phyloP scores from a whole-genome alignment of 2,888 invertebrate genomes.

The Gisinianus flammeolus region DNA sequence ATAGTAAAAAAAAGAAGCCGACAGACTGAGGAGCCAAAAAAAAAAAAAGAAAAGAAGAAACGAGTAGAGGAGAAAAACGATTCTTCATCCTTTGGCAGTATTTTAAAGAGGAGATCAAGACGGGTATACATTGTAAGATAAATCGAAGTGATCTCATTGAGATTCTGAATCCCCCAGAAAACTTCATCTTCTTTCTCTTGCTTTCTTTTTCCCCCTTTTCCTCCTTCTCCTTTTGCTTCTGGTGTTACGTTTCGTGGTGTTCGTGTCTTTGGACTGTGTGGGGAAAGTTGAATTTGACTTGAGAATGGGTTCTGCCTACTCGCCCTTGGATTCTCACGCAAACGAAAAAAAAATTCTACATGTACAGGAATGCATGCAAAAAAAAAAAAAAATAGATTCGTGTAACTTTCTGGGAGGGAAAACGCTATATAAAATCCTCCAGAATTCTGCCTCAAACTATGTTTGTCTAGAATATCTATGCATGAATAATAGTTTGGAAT shows the following conservation, averaged over 20 bases:
- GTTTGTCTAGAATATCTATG: not conserved
- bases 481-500: not conserved
- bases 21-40: not conserved
- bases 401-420: not conserved
- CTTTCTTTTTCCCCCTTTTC: not conserved
- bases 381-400: too few species aligned
- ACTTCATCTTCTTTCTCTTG: conserved; percentile 28
- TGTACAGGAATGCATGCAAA: too few species aligned
- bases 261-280: too few species aligned
- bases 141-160: conserved; percentile 32
- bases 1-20: not conserved
- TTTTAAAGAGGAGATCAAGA: not conserved
- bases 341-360: too few species aligned
- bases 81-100: not conserved
- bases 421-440: not conserved
- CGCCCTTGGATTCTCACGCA: not conserved
- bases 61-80: not conserved
- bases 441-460: not conserved
- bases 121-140: conserved; percentile 1
- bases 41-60: not conserved
- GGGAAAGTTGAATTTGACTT: too few species aligned
- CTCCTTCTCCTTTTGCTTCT: not conserved
- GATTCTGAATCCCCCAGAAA: conserved; percentile 18
- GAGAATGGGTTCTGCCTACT: not conserved
- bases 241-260: too few species aligned